phyloP scores from a whole-genome alignment of 1,140 invertebrate genomes.

The Colletes latitarsis region DNA sequence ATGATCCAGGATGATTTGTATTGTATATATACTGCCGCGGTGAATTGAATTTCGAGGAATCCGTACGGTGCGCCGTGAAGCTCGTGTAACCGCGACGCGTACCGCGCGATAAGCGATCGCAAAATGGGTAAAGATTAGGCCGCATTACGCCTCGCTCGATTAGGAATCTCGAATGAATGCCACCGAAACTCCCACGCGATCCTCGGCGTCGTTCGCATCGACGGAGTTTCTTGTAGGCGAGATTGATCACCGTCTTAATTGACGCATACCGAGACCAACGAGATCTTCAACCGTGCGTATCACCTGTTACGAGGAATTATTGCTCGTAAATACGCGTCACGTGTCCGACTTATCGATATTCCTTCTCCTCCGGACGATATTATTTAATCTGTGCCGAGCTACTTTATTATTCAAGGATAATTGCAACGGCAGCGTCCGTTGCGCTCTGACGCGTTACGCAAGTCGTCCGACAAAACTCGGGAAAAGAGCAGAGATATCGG shows the following conservation, averaged over 20 bases:
- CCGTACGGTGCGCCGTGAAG: conserved; percentile 11
- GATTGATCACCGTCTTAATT: conserved; percentile 58
- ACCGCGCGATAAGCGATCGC: conserved; percentile 3
- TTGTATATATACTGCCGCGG: conserved; percentile 42
- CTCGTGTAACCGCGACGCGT: neutral
- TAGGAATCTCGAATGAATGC: conserved; percentile 27
- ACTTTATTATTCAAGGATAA: conserved; percentile 20
- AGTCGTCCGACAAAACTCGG: conserved; percentile 41
- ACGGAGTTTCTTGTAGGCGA: conserved; percentile 19
- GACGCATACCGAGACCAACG: conserved; percentile 34
- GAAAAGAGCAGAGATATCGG: conserved; percentile 1
- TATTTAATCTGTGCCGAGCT: conserved; percentile 12
- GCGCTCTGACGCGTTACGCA: conserved; percentile 4
- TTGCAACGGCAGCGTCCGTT: conserved; percentile 4
- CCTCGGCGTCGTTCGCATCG: conserved; percentile 1
- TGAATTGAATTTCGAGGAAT: conserved; percentile 62
- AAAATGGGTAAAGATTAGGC: conserved; percentile 50
- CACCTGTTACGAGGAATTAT: conserved; percentile 27
- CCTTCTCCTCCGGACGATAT: neutral
- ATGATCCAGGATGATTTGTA: conserved; percentile 63
- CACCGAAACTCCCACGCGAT: conserved; percentile 7
- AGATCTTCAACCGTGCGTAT: conserved; percentile 9
- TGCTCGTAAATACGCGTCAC: conserved; percentile 13
- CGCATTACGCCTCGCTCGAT: conserved; percentile 43
- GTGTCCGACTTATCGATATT: neutral